Evolutionary conservation across 1,140 invertebrate species (phyloP).

Genomic region (Campoletis sonorensis): DNA sequence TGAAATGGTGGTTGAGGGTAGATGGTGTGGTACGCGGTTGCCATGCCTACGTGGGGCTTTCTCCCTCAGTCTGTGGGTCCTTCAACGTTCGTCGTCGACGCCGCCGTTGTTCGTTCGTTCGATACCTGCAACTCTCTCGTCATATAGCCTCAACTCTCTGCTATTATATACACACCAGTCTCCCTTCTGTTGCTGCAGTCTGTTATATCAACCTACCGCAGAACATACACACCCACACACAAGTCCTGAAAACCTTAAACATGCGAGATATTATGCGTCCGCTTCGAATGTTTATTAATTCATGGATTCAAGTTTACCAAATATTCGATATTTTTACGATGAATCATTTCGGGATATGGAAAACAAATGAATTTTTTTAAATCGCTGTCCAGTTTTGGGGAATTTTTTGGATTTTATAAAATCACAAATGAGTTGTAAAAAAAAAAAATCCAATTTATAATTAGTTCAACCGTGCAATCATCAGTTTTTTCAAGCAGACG

Average conservation of each 20-base stretch:
- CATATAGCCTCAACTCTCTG: constrained; percentile 22
- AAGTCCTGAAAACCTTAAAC: background rate
- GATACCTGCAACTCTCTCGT: constrained; percentile 44
- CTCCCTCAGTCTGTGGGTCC: constrained; percentile 32
- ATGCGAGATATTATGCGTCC: background rate
- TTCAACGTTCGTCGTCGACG: constrained; percentile 26
- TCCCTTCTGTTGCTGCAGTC: constrained; percentile 12
- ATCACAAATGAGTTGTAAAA: too few species aligned
- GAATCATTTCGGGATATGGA: too few species aligned
- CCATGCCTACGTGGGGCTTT: constrained; percentile 54
- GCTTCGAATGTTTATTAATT: background rate
- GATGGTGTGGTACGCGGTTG: constrained; percentile 53
- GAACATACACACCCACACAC: background rate
- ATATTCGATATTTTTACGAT: background rate
- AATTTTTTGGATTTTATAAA: too few species aligned
- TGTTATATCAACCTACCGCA: constrained; percentile 17
- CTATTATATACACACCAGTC: constrained; percentile 19
- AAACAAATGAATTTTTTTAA: background rate
- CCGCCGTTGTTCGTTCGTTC: constrained; percentile 45
- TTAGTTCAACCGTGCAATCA: too few species aligned
- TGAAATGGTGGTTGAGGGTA: constrained; percentile 45
- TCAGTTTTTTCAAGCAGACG: too few species aligned
- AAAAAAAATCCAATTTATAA: too few species aligned
- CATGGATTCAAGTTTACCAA: background rate
- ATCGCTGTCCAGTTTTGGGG: too few species aligned